A percentile compares a stretch with the other conserved stretches of the same genome.
These are phyloP conservation scores for Sussaba pulchella DNA, from an alignment of 2,888 invertebrate species.

Conservation along the genomic window DNA sequence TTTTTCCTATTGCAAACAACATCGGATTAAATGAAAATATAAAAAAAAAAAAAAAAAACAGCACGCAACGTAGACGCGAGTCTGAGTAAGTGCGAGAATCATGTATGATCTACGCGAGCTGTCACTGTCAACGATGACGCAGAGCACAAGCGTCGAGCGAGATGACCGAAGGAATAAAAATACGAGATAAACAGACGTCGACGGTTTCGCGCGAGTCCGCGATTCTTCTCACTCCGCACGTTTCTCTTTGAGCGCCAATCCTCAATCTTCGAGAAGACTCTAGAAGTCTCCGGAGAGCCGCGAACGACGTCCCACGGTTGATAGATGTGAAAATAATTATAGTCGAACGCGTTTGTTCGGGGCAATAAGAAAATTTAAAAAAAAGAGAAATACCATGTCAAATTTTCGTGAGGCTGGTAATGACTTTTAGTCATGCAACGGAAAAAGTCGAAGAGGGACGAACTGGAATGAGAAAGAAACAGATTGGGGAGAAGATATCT, in stretches of 20 bases:
- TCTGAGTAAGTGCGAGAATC: slow-evolving; percentile 19
- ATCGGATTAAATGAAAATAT: slow-evolving; percentile 55
- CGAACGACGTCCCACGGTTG: slow-evolving; percentile 74
- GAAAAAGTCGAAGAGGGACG: slow-evolving; percentile 46
- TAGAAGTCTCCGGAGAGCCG: slow-evolving; percentile 66
- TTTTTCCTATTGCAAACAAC: no score
- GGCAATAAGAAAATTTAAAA: slow-evolving; percentile 61
- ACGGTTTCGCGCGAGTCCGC: slow-evolving; percentile 73
- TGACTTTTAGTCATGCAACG: slow-evolving; percentile 82
- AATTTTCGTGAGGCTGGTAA: slow-evolving; percentile 81
- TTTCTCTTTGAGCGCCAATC: slow-evolving; percentile 74
- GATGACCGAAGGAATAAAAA: slow-evolving; percentile 32
- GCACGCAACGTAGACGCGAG: slow-evolving; percentile 51
- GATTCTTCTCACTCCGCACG: slow-evolving; percentile 75
- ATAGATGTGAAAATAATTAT: slow-evolving; percentile 84
- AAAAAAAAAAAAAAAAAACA: slow-evolving; percentile 41
- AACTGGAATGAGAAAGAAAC: slow-evolving; percentile 58
- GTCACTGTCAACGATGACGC: slow-evolving; percentile 34
- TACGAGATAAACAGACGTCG: slow-evolving; percentile 63
- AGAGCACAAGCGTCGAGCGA: slow-evolving; percentile 13
- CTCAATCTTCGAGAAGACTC: slow-evolving; percentile 76
- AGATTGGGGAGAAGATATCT: slow-evolving; percentile 50
- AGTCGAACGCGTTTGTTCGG: slow-evolving; percentile 78
- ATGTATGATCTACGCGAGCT: slow-evolving; percentile 7
- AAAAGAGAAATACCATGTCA: slow-evolving; percentile 78